Conservation (phyloP, 2,797 vertebrate species). For the Chelon labrosus region DNA sequence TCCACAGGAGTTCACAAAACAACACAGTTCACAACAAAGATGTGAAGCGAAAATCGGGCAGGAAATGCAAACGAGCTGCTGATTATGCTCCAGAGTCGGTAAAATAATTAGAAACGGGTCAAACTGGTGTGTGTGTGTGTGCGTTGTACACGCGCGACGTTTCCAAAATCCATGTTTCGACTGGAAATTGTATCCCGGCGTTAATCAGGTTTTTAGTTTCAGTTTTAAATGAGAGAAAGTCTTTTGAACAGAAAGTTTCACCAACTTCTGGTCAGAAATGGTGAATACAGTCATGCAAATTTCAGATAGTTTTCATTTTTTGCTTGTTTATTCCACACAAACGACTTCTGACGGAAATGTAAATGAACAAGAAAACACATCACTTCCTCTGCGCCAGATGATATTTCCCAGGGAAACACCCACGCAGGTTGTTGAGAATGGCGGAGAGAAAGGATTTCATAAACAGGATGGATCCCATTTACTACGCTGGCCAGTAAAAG, state of each 20-base stretch:
- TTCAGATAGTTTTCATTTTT: slow-evolving; percentile 27
- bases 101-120: slow-evolving; percentile 53
- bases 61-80: slow-evolving; percentile 44
- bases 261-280: slow-evolving; percentile 26
- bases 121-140: slow-evolving; percentile 38
- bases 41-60: slow-evolving; percentile 41
- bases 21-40: slow-evolving; percentile 29
- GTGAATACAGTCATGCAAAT: slow-evolving; percentile 47
- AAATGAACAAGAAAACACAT: slow-evolving; percentile 62
- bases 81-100: slow-evolving; percentile 41
- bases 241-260: slow-evolving; percentile 5
- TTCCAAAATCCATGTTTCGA: slow-evolving; percentile 35
- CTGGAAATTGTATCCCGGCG: slow-evolving; percentile 22
- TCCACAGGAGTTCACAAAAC: neutral
- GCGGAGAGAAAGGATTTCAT: slow-evolving; percentile 42
- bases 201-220: slow-evolving; percentile 9
- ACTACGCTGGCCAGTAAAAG: slow-evolving; percentile 26
- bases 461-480: slow-evolving; percentile 48
- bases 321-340: slow-evolving; percentile 47
- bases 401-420: slow-evolving; percentile 74
- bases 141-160: slow-evolving; percentile 23
- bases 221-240: neutral
- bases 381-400: slow-evolving; percentile 75
- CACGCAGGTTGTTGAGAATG: slow-evolving; percentile 63
- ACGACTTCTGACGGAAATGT: slow-evolving; percentile 60